These are phyloP conservation scores for Lacerta viridis DNA, from an alignment of 2,797 vertebrate species.

Conservation along the genomic window DNA sequence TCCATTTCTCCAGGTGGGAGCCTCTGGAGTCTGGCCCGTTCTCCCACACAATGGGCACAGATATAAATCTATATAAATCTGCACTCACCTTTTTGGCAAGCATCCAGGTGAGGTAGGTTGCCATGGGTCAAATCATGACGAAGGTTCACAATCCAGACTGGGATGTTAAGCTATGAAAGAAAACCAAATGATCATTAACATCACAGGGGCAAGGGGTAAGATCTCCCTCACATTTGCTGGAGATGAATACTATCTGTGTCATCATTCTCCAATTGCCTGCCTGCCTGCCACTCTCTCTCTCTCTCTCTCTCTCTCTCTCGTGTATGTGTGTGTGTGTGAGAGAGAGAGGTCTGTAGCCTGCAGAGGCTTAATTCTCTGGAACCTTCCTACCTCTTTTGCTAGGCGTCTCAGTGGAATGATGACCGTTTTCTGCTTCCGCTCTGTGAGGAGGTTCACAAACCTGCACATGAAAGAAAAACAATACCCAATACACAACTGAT, in stretches of 20 bases:
- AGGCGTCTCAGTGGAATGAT: conserved; percentile 87
- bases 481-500: too few relatives aligned
- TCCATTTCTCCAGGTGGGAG: too few relatives aligned
- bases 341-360: too few relatives aligned
- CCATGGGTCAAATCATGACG: conserved; percentile 93
- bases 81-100: conserved; percentile 89
- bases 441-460: conserved; percentile 96
- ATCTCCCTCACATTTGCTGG: too few relatives aligned
- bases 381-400: conserved; percentile 85
- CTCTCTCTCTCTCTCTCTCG: too few relatives aligned
- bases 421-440: conserved; percentile 87
- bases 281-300: too few relatives aligned
- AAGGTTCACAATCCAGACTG: conserved; percentile 93
- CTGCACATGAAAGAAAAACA: conserved; percentile 63
- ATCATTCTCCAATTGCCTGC: neutral
- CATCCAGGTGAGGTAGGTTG: conserved; percentile 89
- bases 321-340: too few relatives aligned
- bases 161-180: conserved; percentile 87
- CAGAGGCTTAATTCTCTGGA: neutral
- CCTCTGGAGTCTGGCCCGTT: too few relatives aligned
- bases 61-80: neutral
- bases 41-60: neutral
- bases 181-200: neutral
- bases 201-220: neutral
- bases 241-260: neutral